Conservation (phyloP, 2,113 vertebrate genomes). For the Chionomys nivalis region DNA sequence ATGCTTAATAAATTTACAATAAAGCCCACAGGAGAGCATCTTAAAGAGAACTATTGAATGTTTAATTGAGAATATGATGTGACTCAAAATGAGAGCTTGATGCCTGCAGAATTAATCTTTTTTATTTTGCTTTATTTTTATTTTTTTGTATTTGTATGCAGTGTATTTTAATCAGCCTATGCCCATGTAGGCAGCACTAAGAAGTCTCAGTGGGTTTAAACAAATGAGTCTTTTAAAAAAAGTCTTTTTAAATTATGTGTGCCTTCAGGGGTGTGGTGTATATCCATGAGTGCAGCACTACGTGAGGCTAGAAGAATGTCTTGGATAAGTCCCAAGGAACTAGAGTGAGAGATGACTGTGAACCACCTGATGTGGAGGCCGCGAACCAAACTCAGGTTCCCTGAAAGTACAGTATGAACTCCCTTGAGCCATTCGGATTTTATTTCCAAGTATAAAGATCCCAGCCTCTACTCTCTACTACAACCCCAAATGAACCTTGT, state of each 20-base stretch:
- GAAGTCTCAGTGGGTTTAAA: background rate
- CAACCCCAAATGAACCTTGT: background rate
- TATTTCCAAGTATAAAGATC: background rate
- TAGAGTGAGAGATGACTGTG: background rate
- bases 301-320: too few relatives aligned
- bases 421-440: background rate
- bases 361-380: background rate
- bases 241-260: background rate
- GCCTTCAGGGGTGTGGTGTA: background rate
- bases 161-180: background rate
- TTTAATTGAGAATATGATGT: background rate
- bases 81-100: background rate
- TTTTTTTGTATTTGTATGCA: background rate
- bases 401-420: background rate
- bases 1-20: background rate
- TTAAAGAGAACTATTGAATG: background rate
- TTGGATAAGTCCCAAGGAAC: background rate
- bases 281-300: too few relatives aligned
- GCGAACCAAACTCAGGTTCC: too few relatives aligned
- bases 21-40: background rate
- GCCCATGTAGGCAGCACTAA: background rate
- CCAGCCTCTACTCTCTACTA: background rate
- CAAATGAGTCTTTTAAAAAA: background rate
- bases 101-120: background rate
- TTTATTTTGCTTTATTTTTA: background rate